phyloP scores from a whole-genome alignment of 92 coral and sea anemone genomes.

The Zoanthus solanderi region DNA sequence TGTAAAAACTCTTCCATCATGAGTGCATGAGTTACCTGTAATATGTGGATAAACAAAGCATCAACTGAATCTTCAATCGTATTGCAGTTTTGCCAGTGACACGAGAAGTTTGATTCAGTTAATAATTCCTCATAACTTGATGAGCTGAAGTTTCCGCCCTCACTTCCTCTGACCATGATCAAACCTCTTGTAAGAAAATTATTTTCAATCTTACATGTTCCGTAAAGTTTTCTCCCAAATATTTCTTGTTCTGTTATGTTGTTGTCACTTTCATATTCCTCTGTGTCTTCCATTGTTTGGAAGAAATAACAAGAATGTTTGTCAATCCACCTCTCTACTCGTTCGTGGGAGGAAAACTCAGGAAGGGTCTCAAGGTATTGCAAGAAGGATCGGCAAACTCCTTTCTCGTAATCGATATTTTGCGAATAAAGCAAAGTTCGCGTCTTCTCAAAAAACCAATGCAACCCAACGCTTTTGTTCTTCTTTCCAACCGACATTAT shows the following conservation, averaged over 20 bases:
- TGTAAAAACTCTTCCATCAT: no score
- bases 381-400: background rate
- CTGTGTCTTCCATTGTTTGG: background rate
- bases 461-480: background rate
- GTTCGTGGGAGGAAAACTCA: background rate
- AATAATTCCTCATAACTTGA: background rate
- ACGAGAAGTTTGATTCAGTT: background rate
- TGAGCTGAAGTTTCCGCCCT: no score
- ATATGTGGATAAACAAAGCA: slow-evolving; percentile 6
- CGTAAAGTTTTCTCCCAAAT: no score
- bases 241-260: background rate
- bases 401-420: background rate
- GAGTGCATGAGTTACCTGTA: background rate
- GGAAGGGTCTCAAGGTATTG: slow-evolving; percentile 11
- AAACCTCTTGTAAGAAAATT: background rate
- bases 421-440: background rate
- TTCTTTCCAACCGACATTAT: background rate
- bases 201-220: background rate
- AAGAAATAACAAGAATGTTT: slow-evolving; percentile 5
- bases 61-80: slow-evolving; percentile 21
- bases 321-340: background rate
- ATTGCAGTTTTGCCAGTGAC: slow-evolving; percentile 25
- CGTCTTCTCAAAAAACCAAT: background rate
- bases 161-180: background rate
- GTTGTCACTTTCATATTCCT: background rate